Evolutionary conservation across 2,888 invertebrate species (phyloP).

Genomic region (Caenorhabditis becei): DNA sequence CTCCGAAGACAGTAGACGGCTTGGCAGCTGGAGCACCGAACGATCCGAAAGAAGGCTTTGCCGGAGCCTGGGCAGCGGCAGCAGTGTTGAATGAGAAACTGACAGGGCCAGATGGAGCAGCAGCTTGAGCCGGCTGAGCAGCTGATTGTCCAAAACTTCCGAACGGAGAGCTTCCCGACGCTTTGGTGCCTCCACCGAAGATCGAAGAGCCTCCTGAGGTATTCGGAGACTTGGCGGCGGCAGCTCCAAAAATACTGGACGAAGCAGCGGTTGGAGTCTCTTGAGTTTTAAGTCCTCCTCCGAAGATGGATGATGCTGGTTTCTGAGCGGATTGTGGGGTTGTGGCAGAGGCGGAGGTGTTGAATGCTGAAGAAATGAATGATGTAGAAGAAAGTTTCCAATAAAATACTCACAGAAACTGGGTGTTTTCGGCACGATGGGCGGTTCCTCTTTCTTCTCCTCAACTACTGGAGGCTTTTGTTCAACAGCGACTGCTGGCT

Average conservation of each 20-base stretch:
- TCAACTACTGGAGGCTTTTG: neutral
- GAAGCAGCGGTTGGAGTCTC: neutral
- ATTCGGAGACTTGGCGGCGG: constrained; percentile 15
- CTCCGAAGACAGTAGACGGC: constrained; percentile 31
- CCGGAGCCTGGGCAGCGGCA: constrained; percentile 9
- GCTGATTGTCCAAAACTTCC: constrained; percentile 42
- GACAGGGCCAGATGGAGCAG: constrained; percentile 16
- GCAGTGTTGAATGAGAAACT: constrained; percentile 53
- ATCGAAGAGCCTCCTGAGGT: constrained; percentile 12
- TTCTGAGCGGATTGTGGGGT: constrained; percentile 16
- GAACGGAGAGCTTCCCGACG: constrained; percentile 31
- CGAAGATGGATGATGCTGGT: constrained; percentile 35
- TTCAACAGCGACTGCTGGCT: neutral
- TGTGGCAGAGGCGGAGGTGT: constrained; percentile 8
- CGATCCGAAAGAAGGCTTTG: constrained; percentile 26
- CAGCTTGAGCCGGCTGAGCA: constrained; percentile 21
- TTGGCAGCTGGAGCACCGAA: constrained; percentile 31
- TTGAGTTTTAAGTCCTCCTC: constrained; percentile 25
- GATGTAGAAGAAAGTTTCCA: neutral
- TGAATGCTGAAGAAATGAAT: constrained; percentile 31
- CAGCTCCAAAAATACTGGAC: constrained; percentile 36
- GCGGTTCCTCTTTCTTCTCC: constrained; percentile 10
- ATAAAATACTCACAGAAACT: constrained; percentile 39
- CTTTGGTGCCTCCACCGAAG: constrained; percentile 45
- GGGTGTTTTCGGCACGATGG: constrained; percentile 18